Evolutionary conservation across 2,888 invertebrate genomes (phyloP), one percentile per base, ranked within the genome.

Genomic region (Dryomyza anilis): DNA sequence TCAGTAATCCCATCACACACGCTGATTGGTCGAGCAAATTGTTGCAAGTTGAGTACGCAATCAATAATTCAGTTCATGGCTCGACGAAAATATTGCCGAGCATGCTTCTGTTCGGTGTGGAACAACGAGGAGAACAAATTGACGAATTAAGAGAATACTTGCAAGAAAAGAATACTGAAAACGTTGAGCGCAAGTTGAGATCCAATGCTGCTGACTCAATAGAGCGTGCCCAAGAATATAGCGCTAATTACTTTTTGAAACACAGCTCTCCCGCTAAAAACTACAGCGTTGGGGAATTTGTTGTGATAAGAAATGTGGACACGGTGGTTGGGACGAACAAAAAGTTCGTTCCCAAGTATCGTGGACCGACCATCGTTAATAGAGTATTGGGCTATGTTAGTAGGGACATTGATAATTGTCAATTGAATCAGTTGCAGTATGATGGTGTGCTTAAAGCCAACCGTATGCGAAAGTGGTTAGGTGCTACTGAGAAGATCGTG

Each of bases 81-180:
- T 19, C 58, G 5, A 64, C 58, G 2, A 45, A 57, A 7, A 39
- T 43, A n/a, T 43, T 53, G 7, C 64, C 64, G 8, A 64, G 64
- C 39, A n/a, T 43, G 27, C 23, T 63, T 6, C 21, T 56, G 12
- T 63, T 57, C 23, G 57, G 63, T 5, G 57, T 57, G 33, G 55
- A 48, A 29, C 57, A 58, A 29, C 27, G 46, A 14, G 55, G 59
- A 4, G 14, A 2, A n/a, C 7, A 16, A 6, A 39, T 59, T 14
- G 59, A 64, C 10, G 43, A 64, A 16, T 45, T 64, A n/a, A 45
- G 23, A 6, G 59, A 64, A 30, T 29, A 59, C 7, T 33, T 64
- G n/a, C 58, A 64, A 25, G 59, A 59, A n/a, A 57, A 57, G 19
- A 19, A 8, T 5, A 10, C 12, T 3, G 12, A 16, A 5, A 25